Evolutionary conservation across 2,797 vertebrate genomes (phyloP).

Genomic region (Falco columbarius): DNA sequence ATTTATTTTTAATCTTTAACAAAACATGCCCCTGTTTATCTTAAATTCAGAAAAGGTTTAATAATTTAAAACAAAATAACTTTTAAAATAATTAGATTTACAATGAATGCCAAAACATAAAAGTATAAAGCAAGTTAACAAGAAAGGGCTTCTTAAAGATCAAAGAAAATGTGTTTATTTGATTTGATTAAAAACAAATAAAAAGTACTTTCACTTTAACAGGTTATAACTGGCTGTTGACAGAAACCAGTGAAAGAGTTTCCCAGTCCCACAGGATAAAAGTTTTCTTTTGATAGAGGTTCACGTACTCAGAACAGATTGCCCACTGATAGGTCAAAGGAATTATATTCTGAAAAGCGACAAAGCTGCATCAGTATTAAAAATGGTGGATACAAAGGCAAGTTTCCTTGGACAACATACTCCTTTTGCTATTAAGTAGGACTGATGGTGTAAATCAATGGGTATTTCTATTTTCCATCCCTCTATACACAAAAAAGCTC

Average conservation of each 20-base stretch:
- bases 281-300: conserved; percentile 48
- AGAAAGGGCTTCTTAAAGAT: conserved; percentile 80
- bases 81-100: conserved; percentile 82
- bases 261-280: conserved; percentile 64
- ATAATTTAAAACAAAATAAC: conserved; percentile 80
- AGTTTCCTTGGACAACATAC: not conserved
- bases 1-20: conserved; percentile 83
- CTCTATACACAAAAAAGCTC: not conserved
- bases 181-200: conserved; percentile 75
- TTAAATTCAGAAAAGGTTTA: conserved; percentile 77
- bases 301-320: conserved; percentile 60
- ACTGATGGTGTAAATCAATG: not conserved
- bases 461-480: not conserved
- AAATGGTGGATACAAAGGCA: not conserved
- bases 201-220: conserved; percentile 82
- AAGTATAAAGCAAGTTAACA: conserved; percentile 79
- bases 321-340: conserved; percentile 19
- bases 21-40: conserved; percentile 81
- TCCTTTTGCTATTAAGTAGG: not conserved
- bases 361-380: not conserved
- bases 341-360: not conserved
- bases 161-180: conserved; percentile 80
- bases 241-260: conserved; percentile 57
- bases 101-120: conserved; percentile 81
- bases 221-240: conserved; percentile 63